Evolutionary conservation across 2,113 vertebrate genomes (phyloP).

Genomic region (Lichenostomus cassidix): DNA sequence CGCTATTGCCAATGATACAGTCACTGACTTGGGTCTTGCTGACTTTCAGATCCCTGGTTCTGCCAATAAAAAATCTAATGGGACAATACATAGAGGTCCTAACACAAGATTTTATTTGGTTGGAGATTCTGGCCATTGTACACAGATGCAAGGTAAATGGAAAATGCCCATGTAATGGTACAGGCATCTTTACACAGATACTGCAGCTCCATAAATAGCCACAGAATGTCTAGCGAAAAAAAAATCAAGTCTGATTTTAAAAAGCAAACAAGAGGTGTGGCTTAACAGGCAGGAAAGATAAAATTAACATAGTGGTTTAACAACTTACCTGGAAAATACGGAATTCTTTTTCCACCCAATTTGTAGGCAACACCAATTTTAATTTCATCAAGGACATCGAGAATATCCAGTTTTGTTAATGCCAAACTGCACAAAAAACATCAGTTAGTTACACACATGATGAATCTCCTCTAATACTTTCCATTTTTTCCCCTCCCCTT

Average conservation of each 20-base stretch:
- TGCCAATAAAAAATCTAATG: neutral
- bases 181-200: neutral
- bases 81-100: neutral
- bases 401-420: constrained; percentile 96
- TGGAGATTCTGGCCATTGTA: neutral
- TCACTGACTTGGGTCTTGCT: neutral
- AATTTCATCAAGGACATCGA: constrained; percentile 92
- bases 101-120: neutral
- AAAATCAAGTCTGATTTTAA: neutral
- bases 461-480: neutral
- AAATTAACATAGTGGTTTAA: neutral
- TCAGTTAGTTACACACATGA: neutral
- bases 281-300: neutral
- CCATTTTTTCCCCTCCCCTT: fast-evolving
- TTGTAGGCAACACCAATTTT: constrained; percentile 95
- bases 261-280: neutral
- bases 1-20: neutral
- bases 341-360: constrained; percentile 92
- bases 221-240: neutral
- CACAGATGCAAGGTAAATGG: neutral
- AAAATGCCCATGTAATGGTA: neutral
- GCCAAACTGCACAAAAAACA: constrained; percentile 82
- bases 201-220: neutral
- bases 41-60: neutral
- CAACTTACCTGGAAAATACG: constrained; percentile 90